Evolutionary conservation across 1,140 invertebrate genomes (phyloP).

Genomic region (Lineus longissimus): DNA sequence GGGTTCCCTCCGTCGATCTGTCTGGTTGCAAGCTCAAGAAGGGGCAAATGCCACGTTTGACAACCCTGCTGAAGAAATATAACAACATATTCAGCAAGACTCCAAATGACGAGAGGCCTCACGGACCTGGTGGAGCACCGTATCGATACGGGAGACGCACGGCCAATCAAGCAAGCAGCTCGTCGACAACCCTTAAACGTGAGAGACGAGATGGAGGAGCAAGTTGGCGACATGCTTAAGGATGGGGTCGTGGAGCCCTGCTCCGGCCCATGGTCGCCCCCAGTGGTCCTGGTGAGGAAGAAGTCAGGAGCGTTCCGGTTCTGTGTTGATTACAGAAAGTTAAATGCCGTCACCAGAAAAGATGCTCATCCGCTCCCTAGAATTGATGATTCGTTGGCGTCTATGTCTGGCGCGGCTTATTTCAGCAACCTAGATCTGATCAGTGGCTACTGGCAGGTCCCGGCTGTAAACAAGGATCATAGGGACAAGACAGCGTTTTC

Average conservation of each 20-base stretch:
- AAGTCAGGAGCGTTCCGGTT: conserved; percentile 29
- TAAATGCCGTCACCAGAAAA: conserved; percentile 52
- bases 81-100: background rate
- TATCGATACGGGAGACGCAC: background rate
- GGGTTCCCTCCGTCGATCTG: no score
- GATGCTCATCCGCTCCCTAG: no score
- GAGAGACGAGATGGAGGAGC: background rate
- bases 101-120: background rate
- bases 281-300: conserved; percentile 19
- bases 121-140: background rate
- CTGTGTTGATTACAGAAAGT: conserved; percentile 53
- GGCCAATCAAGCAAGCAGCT: background rate
- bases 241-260: conserved; percentile 10
- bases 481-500: no score
- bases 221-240: conserved; percentile 10
- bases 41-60: background rate
- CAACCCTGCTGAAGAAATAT: background rate
- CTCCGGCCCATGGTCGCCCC: background rate
- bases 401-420: no score
- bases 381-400: no score
- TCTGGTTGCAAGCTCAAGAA: no score
- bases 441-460: no score
- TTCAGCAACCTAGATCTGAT: no score
- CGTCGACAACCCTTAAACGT: background rate
- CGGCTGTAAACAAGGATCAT: no score